phyloP scores from a whole-genome alignment of 2,113 vertebrate species.

The Poeciliopsis retropinna region DNA sequence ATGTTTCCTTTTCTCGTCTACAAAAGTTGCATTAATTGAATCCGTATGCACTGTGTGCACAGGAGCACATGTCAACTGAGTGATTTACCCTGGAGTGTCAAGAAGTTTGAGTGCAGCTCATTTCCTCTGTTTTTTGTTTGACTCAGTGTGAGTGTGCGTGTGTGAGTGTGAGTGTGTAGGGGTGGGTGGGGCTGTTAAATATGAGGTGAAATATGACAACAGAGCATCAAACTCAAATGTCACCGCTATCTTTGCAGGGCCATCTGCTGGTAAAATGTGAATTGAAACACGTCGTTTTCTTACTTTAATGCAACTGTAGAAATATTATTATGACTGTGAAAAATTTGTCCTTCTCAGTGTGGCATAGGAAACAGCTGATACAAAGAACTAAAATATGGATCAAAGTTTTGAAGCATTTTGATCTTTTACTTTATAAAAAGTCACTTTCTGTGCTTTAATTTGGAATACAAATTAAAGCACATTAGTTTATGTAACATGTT shows the following conservation, averaged over 20 bases:
- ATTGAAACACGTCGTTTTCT: neutral
- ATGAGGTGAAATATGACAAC: conserved; percentile 14
- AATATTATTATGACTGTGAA: too few species aligned
- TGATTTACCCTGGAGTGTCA: conserved; percentile 35
- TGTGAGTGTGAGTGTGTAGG: conserved; percentile 10
- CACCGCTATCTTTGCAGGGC: conserved; percentile 8
- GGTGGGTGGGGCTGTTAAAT: conserved; percentile 14
- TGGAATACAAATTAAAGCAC: neutral
- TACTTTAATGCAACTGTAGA: neutral
- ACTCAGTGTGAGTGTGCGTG: conserved; percentile 11
- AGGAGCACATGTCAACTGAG: conserved; percentile 24
- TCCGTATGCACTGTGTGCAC: neutral
- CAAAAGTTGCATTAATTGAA: conserved; percentile 10
- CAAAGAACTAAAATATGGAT: neutral
- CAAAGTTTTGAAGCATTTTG: neutral
- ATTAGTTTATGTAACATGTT: too few species aligned
- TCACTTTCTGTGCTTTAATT: neutral
- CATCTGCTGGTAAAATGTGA: conserved; percentile 46
- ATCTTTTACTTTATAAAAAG: neutral
- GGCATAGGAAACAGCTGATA: neutral
- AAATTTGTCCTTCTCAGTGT: too few species aligned
- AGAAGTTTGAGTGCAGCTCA: conserved; percentile 38
- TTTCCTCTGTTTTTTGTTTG: conserved; percentile 49
- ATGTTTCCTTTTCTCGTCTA: neutral
- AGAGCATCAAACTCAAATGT: neutral